These are phyloP conservation scores for Hemicrepidius hirtus DNA, from an alignment of 2,888 invertebrate genomes.

Conservation along the genomic window DNA sequence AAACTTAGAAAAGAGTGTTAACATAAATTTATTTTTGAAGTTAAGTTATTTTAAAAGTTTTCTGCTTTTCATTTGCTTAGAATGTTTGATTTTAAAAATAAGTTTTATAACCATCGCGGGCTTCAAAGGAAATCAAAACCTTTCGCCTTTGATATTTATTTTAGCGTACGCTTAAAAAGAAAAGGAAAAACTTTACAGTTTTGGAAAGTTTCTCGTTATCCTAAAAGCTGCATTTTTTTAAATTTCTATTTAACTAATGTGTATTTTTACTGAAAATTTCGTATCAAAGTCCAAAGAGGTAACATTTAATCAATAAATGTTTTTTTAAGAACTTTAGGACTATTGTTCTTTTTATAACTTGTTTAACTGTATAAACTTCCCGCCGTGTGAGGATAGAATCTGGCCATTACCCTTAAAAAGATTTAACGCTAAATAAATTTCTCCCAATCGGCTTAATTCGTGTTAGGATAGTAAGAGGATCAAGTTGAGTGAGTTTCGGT, in stretches of 20 bases:
- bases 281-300: no score
- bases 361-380: background rate
- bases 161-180: no score
- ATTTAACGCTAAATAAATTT: slow-evolving; percentile 22
- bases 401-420: slow-evolving; percentile 9
- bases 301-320: background rate
- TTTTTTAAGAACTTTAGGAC: background rate
- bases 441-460: slow-evolving; percentile 20
- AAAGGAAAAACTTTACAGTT: no score
- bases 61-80: background rate
- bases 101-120: background rate
- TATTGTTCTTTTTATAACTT: background rate
- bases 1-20: no score
- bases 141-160: no score
- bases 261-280: no score
- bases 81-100: background rate
- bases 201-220: no score
- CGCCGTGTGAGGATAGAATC: slow-evolving; percentile 3
- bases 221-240: no score
- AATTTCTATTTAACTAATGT: no score
- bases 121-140: background rate
- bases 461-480: slow-evolving; percentile 16
- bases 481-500: slow-evolving; percentile 15
- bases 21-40: no score
- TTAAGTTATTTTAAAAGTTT: background rate